phyloP scores from a whole-genome alignment of 2,888 invertebrate species.

The Pristionchus arcanus region DNA sequence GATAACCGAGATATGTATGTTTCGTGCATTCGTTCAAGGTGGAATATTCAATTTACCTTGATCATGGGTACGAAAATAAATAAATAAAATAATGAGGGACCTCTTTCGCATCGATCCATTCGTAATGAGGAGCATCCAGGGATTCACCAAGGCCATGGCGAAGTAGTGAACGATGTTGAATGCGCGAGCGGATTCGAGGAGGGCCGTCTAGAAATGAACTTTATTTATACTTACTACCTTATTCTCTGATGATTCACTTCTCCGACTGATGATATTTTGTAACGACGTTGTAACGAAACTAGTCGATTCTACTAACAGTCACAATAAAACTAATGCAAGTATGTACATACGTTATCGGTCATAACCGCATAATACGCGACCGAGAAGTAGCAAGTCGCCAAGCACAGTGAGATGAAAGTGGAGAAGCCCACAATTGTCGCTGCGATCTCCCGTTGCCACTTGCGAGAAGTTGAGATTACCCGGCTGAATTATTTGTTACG shows the following conservation, averaged over 20 bases:
- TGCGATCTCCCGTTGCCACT: background rate
- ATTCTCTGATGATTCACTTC: too few species aligned
- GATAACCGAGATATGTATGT: too few species aligned
- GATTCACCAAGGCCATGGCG: slow-evolving; percentile 15
- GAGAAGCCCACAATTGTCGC: slow-evolving; percentile 9
- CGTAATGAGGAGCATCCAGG: slow-evolving; percentile 15
- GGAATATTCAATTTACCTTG: too few species aligned
- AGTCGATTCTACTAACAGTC: too few species aligned
- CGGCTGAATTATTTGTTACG: background rate
- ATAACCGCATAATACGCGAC: background rate
- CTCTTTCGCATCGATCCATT: slow-evolving; percentile 21
- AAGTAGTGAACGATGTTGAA: slow-evolving; percentile 18
- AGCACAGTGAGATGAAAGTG: background rate
- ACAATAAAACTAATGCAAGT: background rate
- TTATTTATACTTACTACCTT: background rate
- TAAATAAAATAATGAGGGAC: too few species aligned
- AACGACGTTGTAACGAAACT: too few species aligned
- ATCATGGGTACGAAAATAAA: too few species aligned
- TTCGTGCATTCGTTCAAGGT: too few species aligned
- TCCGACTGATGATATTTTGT: too few species aligned
- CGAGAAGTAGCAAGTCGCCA: slow-evolving; percentile 12
- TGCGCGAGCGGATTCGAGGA: background rate
- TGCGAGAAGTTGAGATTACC: background rate
- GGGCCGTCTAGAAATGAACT: background rate
- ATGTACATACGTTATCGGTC: background rate